phyloP scores from a whole-genome alignment of 2,888 invertebrate species.

The Cabera pusaria region DNA sequence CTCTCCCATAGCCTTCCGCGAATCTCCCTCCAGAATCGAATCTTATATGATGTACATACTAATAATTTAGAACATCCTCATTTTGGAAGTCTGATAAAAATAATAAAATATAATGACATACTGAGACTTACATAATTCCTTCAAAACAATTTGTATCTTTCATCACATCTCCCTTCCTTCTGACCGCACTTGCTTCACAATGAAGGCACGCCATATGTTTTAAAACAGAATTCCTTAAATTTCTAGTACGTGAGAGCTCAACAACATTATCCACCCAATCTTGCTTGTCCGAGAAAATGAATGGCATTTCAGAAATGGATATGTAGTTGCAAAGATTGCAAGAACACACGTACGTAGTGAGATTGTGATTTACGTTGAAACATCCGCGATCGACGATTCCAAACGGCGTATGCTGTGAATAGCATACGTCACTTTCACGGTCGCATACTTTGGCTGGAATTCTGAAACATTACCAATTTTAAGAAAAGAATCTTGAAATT shows the following conservation, averaged over 20 bases:
- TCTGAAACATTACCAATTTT: too few relatives aligned
- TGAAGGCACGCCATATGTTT: conserved; percentile 64
- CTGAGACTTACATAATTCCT: conserved; percentile 59
- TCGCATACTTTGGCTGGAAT: conserved; percentile 52
- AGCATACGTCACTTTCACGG: conserved; percentile 57
- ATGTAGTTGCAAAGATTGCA: conserved; percentile 71
- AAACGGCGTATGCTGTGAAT: conserved; percentile 67
- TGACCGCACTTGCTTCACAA: conserved; percentile 60
- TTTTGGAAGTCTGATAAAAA: too few relatives aligned
- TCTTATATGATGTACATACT: too few relatives aligned
- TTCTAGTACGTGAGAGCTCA: conserved; percentile 56
- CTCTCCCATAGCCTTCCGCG: too few relatives aligned
- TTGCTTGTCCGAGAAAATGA: conserved; percentile 51
- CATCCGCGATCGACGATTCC: conserved; percentile 68
- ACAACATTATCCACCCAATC: conserved; percentile 64
- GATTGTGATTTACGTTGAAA: conserved; percentile 54
- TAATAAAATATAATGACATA: too few relatives aligned
- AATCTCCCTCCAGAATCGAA: too few relatives aligned
- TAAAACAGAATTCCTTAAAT: conserved; percentile 56
- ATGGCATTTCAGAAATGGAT: conserved; percentile 63
- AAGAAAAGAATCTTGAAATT: too few relatives aligned
- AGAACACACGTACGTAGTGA: conserved; percentile 61
- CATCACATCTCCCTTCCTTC: conserved; percentile 38
- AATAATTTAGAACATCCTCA: too few relatives aligned
- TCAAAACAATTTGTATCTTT: conserved; percentile 56